A percentile compares a stretch with the other conserved stretches of the same genome.
Conservation (phyloP, 2,888 invertebrate genomes). For the Drosophila lacicola region DNA sequence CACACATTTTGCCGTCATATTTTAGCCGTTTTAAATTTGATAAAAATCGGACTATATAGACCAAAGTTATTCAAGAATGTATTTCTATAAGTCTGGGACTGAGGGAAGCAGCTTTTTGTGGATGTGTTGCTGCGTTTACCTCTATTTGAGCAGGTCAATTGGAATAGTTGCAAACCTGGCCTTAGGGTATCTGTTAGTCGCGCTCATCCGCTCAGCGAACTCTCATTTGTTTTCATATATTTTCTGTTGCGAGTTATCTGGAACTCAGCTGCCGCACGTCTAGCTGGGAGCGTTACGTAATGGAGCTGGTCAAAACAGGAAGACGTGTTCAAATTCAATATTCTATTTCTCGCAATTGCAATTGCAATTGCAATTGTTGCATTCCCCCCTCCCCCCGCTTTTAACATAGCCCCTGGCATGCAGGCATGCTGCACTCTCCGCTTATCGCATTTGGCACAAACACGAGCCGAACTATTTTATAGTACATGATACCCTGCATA, state of each 20-base stretch:
- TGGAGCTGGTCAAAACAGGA: constrained; percentile 57
- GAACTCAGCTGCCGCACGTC: constrained; percentile 36
- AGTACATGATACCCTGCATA: background rate
- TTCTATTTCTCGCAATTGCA: constrained; percentile 41
- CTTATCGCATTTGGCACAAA: constrained; percentile 14
- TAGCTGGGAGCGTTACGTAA: constrained; percentile 52
- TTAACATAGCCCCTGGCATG: background rate
- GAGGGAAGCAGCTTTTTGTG: too few relatives aligned
- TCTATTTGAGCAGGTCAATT: too few relatives aligned
- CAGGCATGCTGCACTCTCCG: constrained; percentile 47
- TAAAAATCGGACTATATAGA: too few relatives aligned
- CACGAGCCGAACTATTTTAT: constrained; percentile 5
- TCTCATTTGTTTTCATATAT: background rate
- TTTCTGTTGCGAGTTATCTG: constrained; percentile 21
- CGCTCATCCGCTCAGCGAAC: background rate
- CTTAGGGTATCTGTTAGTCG: constrained; percentile 3
- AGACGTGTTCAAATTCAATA: constrained; percentile 72
- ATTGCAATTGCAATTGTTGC: constrained; percentile 20
- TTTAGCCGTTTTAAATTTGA: too few relatives aligned
- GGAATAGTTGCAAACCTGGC: background rate
- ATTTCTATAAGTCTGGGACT: too few relatives aligned
- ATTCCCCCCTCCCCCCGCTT: background rate
- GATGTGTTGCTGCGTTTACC: too few relatives aligned
- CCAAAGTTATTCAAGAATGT: too few relatives aligned
- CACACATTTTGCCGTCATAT: too few relatives aligned